Conservation (phyloP, 2,888 invertebrate genomes). For the Stratiomys singularior region DNA sequence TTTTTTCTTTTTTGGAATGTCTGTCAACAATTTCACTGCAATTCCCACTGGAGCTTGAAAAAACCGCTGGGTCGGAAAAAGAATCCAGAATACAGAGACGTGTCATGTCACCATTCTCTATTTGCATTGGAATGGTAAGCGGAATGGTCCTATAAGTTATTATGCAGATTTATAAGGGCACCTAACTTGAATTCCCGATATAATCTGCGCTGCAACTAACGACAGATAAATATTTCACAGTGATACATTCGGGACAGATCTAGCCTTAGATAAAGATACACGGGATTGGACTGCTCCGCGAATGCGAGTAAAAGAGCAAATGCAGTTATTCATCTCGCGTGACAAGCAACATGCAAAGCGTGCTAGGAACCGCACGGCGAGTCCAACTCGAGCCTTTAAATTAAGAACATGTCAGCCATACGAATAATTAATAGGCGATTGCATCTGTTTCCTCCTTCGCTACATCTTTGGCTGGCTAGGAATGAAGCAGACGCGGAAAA, state of each 20-base stretch:
- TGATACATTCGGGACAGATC: conserved; percentile 17
- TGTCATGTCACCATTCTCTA: no score
- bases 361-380: conserved; percentile 35
- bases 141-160: no score
- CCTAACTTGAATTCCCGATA: no score
- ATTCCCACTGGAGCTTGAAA: no score
- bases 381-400: conserved; percentile 19
- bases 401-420: conserved; percentile 33
- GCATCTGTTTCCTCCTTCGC: conserved; percentile 42
- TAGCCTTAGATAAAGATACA: not conserved
- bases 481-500: conserved; percentile 12
- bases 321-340: conserved; percentile 37
- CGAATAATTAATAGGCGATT: conserved; percentile 44
- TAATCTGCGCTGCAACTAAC: no score
- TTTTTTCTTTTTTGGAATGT: no score
- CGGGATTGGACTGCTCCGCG: not conserved
- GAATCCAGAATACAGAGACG: no score
- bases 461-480: conserved; percentile 7
- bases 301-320: not conserved
- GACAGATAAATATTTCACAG: not conserved
- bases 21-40: no score
- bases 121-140: no score
- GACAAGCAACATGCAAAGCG: conserved; percentile 35
- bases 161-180: no score
- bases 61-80: no score